These are phyloP conservation scores for Aldrovandia affinis DNA, from an alignment of 2,797 vertebrate species.

Conservation along the genomic window DNA sequence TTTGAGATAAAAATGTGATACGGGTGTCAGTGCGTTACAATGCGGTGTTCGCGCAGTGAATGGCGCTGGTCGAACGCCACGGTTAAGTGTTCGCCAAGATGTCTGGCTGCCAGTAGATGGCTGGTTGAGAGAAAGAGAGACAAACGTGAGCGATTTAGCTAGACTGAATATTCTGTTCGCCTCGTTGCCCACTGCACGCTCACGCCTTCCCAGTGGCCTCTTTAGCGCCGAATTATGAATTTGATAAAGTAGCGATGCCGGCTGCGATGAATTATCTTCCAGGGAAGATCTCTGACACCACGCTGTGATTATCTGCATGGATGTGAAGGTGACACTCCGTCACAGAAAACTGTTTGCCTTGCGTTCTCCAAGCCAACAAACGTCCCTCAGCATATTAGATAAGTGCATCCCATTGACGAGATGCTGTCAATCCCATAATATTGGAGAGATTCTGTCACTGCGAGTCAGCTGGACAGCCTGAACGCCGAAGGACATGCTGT, in stretches of 20 bases:
- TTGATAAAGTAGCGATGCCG: not conserved
- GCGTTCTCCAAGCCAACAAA: conserved; percentile 56
- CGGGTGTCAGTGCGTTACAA: conserved; percentile 24
- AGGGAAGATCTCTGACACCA: conserved; percentile 32
- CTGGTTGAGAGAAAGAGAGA: conserved; percentile 24
- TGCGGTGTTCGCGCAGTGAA: not conserved
- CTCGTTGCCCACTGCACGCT: not conserved
- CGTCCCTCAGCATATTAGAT: conserved; percentile 56
- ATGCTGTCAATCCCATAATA: conserved; percentile 56
- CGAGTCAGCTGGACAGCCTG: not conserved
- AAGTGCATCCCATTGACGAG: conserved; percentile 60
- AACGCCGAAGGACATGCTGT: not conserved
- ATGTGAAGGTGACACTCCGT: conserved; percentile 67
- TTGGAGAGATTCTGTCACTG: not conserved
- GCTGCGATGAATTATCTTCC: not conserved
- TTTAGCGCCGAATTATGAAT: conserved; percentile 5
- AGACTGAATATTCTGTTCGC: not conserved
- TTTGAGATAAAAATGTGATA: conserved; percentile 24
- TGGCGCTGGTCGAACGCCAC: too few species aligned
- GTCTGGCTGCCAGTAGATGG: too few species aligned
- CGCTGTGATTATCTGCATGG: conserved; percentile 41
- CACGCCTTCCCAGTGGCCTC: not conserved
- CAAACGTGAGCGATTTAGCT: not conserved
- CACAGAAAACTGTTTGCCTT: conserved; percentile 65
- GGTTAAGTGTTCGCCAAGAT: too few species aligned